phyloP scores from a whole-genome alignment of 1,140 invertebrate species.

The Medauroidea extradentata region DNA sequence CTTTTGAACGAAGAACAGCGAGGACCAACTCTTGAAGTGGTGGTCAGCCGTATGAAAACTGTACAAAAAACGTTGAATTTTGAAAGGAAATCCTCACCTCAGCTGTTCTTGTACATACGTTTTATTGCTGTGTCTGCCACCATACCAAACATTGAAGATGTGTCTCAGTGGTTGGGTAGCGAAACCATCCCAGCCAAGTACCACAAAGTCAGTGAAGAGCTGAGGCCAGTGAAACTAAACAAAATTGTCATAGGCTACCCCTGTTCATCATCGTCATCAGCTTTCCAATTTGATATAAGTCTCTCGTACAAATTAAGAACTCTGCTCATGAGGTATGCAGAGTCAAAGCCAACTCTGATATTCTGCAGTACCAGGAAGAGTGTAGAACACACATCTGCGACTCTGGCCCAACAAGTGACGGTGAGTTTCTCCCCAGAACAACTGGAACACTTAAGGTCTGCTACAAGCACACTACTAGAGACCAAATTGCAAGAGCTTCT shows the following conservation, averaged over 20 bases:
- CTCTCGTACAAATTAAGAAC: constrained; percentile 67
- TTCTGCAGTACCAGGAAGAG: constrained; percentile 76
- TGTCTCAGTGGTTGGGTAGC: constrained; percentile 63
- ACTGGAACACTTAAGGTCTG: constrained; percentile 46
- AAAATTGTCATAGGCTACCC: constrained; percentile 69
- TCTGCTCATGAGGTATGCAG: constrained; percentile 65
- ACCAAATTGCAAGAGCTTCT: constrained; percentile 56
- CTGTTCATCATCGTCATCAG: constrained; percentile 44
- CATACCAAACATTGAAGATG: constrained; percentile 70
- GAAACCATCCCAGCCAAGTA: constrained; percentile 22
- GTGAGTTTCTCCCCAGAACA: constrained; percentile 51
- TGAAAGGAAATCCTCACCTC: neutral
- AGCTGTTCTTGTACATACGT: constrained; percentile 40
- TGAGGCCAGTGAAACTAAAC: constrained; percentile 65
- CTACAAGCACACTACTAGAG: constrained; percentile 52
- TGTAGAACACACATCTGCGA: constrained; percentile 60
- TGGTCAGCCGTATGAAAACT: constrained; percentile 72
- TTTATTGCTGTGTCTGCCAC: constrained; percentile 78
- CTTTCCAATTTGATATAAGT: constrained; percentile 72
- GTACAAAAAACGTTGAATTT: neutral
- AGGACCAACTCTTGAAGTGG: constrained; percentile 73
- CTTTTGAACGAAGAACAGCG: constrained; percentile 63
- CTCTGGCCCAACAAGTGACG: constrained; percentile 54
- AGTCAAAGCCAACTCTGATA: constrained; percentile 68
- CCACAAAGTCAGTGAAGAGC: constrained; percentile 49